A percentile compares a stretch with the other conserved stretches of the same genome.
Evolutionary conservation across 2,113 vertebrate species (phyloP).

Genomic region (Equus przewalskii): DNA sequence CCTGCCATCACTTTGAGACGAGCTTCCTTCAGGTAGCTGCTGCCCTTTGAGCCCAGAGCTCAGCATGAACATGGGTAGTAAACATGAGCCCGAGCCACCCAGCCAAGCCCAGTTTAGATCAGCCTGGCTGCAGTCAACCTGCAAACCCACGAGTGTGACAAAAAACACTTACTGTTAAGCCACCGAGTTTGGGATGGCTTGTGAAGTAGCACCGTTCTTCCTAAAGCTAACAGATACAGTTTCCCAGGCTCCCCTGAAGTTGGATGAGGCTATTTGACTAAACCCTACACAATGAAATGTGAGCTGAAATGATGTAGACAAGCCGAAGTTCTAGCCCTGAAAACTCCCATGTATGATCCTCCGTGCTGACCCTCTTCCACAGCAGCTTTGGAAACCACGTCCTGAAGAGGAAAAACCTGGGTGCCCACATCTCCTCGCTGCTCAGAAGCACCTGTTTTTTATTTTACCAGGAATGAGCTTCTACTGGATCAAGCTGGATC

Average conservation of each 20-base stretch:
- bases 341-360: background rate
- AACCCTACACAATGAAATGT: background rate
- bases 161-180: background rate
- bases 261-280: background rate
- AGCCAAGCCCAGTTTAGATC: background rate
- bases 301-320: background rate
- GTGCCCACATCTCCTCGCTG: background rate
- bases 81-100: background rate
- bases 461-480: background rate
- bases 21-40: background rate
- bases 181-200: background rate
- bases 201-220: background rate
- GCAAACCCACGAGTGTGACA: background rate
- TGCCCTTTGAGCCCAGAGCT: background rate
- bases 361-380: background rate
- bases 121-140: background rate
- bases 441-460: background rate
- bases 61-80: background rate
- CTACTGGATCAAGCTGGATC: background rate
- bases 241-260: background rate
- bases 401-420: background rate
- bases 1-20: background rate
- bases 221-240: background rate
- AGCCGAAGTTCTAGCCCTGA: background rate
- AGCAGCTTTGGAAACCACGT: background rate